phyloP scores from a whole-genome alignment of 2,113 vertebrate genomes.

The Toxotes chatareus region DNA sequence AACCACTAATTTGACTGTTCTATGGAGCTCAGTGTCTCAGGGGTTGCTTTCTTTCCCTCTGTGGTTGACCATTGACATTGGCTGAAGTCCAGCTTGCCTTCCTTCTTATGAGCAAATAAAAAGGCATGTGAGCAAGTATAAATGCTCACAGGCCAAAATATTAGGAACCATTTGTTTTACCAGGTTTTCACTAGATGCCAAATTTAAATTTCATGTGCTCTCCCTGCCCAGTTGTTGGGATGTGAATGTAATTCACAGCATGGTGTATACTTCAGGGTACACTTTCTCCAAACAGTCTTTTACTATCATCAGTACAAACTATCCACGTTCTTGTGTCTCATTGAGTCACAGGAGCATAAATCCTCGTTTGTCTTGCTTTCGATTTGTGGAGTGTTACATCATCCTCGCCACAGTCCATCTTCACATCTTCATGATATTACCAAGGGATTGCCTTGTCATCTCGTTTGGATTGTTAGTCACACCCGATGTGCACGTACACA shows the following conservation, averaged over 20 bases:
- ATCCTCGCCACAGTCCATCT: not conserved
- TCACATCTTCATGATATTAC: constrained; percentile 27
- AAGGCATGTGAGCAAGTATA: not conserved
- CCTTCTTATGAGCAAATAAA: constrained; percentile 13
- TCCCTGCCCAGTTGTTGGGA: not conserved
- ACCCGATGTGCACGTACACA: constrained; percentile 18
- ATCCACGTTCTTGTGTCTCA: not conserved
- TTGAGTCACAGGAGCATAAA: constrained; percentile 8
- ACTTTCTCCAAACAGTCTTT: not conserved
- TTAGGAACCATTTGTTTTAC: not conserved
- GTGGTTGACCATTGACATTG: constrained; percentile 40
- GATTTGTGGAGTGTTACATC: constrained; percentile 9
- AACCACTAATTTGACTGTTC: constrained; percentile 48
- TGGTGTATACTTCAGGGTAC: not conserved
- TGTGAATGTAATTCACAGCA: not conserved
- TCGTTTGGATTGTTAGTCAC: constrained; percentile 7
- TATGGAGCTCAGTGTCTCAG: constrained; percentile 28
- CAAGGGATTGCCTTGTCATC: constrained; percentile 21
- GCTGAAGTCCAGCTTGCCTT: constrained; percentile 45
- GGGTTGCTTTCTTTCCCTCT: constrained; percentile 45
- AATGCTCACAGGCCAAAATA: not conserved
- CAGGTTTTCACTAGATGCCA: not conserved
- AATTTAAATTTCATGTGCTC: not conserved
- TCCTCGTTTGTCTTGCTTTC: constrained; percentile 12
- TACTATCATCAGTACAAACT: not conserved